phyloP scores from a whole-genome alignment of 2,113 vertebrate genomes.

The Atractosteus spatula region DNA sequence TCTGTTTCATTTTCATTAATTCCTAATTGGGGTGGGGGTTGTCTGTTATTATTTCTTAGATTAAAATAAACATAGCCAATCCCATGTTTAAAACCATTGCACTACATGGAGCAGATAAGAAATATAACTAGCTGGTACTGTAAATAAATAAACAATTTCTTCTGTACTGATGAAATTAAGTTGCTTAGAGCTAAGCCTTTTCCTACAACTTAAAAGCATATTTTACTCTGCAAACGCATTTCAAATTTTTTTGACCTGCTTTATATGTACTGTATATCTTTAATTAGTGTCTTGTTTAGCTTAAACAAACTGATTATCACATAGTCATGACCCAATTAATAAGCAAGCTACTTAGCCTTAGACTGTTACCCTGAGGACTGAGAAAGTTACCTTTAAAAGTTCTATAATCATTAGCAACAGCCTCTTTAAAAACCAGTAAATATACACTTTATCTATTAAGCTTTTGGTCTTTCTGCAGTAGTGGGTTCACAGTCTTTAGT shows the following conservation, averaged over 20 bases:
- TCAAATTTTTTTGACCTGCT: conserved; percentile 71
- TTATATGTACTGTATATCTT: conserved; percentile 75
- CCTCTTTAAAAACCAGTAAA: conserved; percentile 74
- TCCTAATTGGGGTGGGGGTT: conserved; percentile 79
- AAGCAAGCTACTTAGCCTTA: conserved; percentile 58
- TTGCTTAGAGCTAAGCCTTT: conserved; percentile 72
- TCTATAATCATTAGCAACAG: conserved; percentile 75
- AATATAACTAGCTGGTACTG: conserved; percentile 63
- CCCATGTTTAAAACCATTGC: conserved; percentile 78
- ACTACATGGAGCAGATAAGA: conserved; percentile 73
- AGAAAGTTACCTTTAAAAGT: conserved; percentile 77
- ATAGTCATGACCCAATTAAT: conserved; percentile 75
- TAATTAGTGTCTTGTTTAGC: conserved; percentile 81
- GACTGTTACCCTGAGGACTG: conserved; percentile 62
- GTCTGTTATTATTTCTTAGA: conserved; percentile 81
- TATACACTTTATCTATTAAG: conserved; percentile 65
- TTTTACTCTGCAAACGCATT: conserved; percentile 68
- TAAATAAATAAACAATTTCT: conserved; percentile 77
- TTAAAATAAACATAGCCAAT: conserved; percentile 81
- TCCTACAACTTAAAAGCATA: conserved; percentile 72
- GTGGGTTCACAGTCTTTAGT: conserved; percentile 43
- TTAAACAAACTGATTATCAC: conserved; percentile 78
- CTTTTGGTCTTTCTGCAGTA: conserved; percentile 40
- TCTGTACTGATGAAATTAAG: conserved; percentile 76
- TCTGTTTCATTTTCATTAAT: conserved; percentile 80